These are phyloP conservation scores for Drosophila bipectinata DNA, from an alignment of 1,140 invertebrate genomes.

Conservation along the genomic window DNA sequence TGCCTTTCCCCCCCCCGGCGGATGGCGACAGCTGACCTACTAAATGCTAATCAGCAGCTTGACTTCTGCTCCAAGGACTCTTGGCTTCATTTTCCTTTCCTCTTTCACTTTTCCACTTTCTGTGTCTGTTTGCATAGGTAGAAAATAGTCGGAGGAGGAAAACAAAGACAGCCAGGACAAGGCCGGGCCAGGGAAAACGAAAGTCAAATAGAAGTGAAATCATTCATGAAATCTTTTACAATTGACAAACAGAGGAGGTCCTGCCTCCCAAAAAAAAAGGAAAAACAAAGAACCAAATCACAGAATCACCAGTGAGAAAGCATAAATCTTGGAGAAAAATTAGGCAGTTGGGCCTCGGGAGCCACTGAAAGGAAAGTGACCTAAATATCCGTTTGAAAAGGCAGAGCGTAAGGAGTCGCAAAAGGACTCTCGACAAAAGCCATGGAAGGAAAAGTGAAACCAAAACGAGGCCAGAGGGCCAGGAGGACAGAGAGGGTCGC, in stretches of 20 bases:
- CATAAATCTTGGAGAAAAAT: conserved; percentile 67
- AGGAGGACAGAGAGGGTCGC: conserved; percentile 16
- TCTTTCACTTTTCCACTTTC: not conserved
- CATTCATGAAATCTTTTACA: conserved; percentile 81
- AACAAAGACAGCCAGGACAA: conserved; percentile 18
- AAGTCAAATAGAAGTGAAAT: conserved; percentile 77
- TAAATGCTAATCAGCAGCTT: conserved; percentile 77
- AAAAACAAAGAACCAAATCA: conserved; percentile 12
- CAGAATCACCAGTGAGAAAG: conserved; percentile 10
- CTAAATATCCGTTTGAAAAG: conserved; percentile 69
- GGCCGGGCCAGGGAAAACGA: conserved; percentile 40
- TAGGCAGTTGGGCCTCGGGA: conserved; percentile 22
- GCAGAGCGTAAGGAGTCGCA: conserved; percentile 36
- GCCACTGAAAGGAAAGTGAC: conserved; percentile 51
- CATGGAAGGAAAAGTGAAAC: conserved; percentile 21
- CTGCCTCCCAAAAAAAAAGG: not conserved
- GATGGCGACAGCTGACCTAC: conserved; percentile 65
- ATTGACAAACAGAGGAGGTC: conserved; percentile 57
- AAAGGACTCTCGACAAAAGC: conserved; percentile 32
- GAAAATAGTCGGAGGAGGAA: conserved; percentile 37
- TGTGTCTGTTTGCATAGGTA: conserved; percentile 34
- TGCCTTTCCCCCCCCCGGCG: conserved; percentile 16
- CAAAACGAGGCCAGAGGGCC: not conserved
- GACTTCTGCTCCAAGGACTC: conserved; percentile 57
- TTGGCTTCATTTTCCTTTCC: conserved; percentile 7